Conservation (phyloP, 2,888 invertebrate species). For the Pseudococcus jackbeardsleyi region DNA sequence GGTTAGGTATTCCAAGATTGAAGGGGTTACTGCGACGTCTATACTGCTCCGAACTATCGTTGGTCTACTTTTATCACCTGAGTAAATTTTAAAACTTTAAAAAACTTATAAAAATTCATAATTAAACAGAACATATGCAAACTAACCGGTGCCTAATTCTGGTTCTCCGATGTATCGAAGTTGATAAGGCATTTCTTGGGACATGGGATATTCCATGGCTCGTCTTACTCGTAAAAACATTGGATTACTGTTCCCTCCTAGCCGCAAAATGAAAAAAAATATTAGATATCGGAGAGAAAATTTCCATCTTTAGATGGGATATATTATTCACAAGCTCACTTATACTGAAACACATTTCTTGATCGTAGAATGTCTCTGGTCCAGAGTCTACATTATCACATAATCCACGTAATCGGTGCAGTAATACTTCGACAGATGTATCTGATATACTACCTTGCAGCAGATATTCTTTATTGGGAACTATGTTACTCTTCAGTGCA, state of each 20-base stretch:
- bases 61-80: constrained; percentile 79
- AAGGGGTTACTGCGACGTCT: constrained; percentile 91
- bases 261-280: background rate
- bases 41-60: constrained; percentile 93
- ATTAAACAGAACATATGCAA: background rate
- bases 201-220: constrained; percentile 78
- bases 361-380: constrained; percentile 92
- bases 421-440: constrained; percentile 88
- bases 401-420: constrained; percentile 89
- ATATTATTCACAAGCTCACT: constrained; percentile 70
- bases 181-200: constrained; percentile 87
- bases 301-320: background rate
- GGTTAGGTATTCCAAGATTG: constrained; percentile 90
- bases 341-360: constrained; percentile 90
- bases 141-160: constrained; percentile 75
- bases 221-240: constrained; percentile 86
- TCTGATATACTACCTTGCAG: constrained; percentile 95
- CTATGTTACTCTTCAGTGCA: constrained; percentile 86
- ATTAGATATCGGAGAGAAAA: background rate
- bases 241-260: constrained; percentile 66
- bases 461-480: constrained; percentile 94
- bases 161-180: constrained; percentile 92
- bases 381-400: constrained; percentile 94
- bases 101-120: background rate
- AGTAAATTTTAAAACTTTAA: background rate